phyloP scores from a whole-genome alignment of 1,140 invertebrate genomes.

The Anastrepha ludens region DNA sequence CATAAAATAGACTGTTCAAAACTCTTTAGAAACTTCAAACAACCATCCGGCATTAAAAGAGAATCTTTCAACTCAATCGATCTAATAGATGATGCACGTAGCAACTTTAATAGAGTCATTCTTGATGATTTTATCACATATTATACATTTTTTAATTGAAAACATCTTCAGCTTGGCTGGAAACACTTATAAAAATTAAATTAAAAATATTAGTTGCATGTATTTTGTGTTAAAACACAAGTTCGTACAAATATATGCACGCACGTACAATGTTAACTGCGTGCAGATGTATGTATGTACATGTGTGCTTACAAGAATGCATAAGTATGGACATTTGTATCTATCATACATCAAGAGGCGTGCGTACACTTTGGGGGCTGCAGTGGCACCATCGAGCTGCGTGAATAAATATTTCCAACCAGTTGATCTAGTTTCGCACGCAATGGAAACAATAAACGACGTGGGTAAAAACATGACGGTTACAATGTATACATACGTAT shows the following conservation, averaged over 20 bases:
- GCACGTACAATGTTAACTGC: neutral
- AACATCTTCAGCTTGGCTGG: too few species aligned
- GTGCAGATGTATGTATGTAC: neutral
- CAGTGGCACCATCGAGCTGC: neutral
- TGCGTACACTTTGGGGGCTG: constrained; percentile 7
- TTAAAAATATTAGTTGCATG: neutral
- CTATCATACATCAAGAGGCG: neutral
- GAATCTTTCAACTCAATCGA: too few species aligned
- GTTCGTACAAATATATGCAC: neutral
- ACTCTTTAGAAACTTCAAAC: too few species aligned
- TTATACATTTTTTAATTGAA: too few species aligned
- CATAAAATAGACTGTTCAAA: too few species aligned
- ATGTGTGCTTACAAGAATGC: too few species aligned
- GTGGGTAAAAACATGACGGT: neutral
- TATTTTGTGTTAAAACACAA: neutral
- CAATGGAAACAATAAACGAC: neutral
- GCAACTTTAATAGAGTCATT: too few species aligned
- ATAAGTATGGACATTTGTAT: neutral
- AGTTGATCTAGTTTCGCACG: constrained; percentile 44
- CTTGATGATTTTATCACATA: too few species aligned
- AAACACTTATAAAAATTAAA: neutral
- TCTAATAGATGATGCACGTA: too few species aligned
- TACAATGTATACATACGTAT: neutral
- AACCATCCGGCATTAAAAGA: too few species aligned
- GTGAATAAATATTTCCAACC: constrained; percentile 39